Evolutionary conservation across 2,888 invertebrate species (phyloP).

Genomic region (Drosophila birchii): DNA sequence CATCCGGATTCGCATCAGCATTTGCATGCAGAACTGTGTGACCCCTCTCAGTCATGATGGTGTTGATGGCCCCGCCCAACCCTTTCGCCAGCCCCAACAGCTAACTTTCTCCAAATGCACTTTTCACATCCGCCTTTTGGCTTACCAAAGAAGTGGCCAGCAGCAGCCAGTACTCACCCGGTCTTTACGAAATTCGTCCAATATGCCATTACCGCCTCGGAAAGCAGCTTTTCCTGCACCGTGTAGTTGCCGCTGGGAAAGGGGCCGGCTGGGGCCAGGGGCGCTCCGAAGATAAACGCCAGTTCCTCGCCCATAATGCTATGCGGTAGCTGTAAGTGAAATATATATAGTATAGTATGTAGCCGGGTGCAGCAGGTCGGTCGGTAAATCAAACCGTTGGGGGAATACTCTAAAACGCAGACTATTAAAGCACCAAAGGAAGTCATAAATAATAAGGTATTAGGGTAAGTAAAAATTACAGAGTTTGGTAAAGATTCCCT

Average conservation of each 20-base stretch:
- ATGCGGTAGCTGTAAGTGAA: slow-evolving; percentile 87
- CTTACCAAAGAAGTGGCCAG: slow-evolving; percentile 23
- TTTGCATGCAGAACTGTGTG: slow-evolving; percentile 69
- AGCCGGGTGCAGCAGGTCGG: slow-evolving; percentile 11
- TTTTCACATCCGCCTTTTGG: slow-evolving; percentile 55
- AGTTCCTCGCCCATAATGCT: slow-evolving; percentile 94
- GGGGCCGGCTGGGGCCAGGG: slow-evolving; percentile 90
- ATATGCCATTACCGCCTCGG: slow-evolving; percentile 94
- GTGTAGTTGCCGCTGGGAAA: slow-evolving; percentile 90
- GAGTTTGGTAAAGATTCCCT: not conserved
- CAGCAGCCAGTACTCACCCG: slow-evolving; percentile 88
- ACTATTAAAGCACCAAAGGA: not conserved
- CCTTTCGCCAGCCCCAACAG: not conserved
- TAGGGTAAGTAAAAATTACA: not conserved
- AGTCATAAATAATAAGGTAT: slow-evolving; percentile 17
- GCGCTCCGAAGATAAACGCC: slow-evolving; percentile 94
- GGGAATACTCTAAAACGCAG: slow-evolving; percentile 36
- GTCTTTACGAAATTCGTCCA: slow-evolving; percentile 96
- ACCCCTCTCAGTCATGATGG: slow-evolving; percentile 41
- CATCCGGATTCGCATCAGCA: slow-evolving; percentile 42
- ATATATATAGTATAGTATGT: slow-evolving; percentile 8
- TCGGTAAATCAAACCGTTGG: slow-evolving; percentile 25
- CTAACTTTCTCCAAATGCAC: slow-evolving; percentile 69
- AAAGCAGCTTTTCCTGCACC: slow-evolving; percentile 90
- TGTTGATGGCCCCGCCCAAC: slow-evolving; percentile 55